Percentiles rank a stretch among this genome's conserved stretches.
Conservation (phyloP, 2,888 invertebrate genomes). For the Lathronympha strigana region DNA sequence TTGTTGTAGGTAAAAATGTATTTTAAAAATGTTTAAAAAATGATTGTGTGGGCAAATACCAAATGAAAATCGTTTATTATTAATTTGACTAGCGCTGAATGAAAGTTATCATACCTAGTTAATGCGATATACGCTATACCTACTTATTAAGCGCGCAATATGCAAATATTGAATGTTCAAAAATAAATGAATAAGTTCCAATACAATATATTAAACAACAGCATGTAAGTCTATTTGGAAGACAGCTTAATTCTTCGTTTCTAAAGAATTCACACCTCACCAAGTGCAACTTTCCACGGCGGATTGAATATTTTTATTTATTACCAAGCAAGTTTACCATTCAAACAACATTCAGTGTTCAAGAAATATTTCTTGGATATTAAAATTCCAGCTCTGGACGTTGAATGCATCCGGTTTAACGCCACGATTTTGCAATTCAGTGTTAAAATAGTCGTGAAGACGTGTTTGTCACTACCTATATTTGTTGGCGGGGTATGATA, state of each 20-base stretch:
- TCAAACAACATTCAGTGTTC: conserved; percentile 27
- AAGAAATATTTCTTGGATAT: conserved; percentile 30
- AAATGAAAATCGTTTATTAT: too few species aligned
- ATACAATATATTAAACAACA: too few species aligned
- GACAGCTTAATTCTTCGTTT: not conserved
- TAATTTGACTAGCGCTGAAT: too few species aligned
- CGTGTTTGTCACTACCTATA: not conserved
- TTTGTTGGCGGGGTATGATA: not conserved
- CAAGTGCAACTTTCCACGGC: conserved; percentile 3
- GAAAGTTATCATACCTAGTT: too few species aligned
- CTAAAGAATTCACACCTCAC: conserved; percentile 4
- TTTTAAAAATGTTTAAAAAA: too few species aligned
- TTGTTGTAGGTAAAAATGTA: too few species aligned
- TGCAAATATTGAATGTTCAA: too few species aligned
- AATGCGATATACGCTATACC: too few species aligned
- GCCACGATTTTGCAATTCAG: conserved; percentile 14
- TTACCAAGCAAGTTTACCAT: conserved; percentile 34
- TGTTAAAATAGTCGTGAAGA: conserved; percentile 11
- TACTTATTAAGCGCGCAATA: too few species aligned
- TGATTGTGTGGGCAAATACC: too few species aligned
- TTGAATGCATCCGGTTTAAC: conserved; percentile 24
- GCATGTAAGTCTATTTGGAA: too few species aligned
- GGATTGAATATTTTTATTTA: conserved; percentile 37
- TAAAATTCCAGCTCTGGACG: conserved; percentile 26
- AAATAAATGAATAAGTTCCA: too few species aligned